Evolutionary conservation across 1,140 invertebrate genomes (phyloP), one percentile per base, ranked within the genome.

Genomic region (Drosophila teissieri): DNA sequence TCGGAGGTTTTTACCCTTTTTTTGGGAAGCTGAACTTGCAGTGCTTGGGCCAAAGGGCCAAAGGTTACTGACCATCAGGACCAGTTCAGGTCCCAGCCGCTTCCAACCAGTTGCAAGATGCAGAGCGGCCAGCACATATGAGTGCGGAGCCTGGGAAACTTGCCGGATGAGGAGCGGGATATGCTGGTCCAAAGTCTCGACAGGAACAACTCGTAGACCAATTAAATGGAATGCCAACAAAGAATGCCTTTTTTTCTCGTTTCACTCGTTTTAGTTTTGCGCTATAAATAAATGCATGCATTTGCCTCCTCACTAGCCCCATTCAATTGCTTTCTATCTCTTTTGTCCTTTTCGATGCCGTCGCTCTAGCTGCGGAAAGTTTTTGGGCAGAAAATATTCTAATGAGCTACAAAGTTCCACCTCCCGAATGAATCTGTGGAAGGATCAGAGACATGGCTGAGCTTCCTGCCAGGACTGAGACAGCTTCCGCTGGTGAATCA

Each of bases 131-230:
- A 31, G 10, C 31, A 31, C 7, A 31, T 31, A 31, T 31, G 31
- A 31, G 31, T 31, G 31, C 31, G 31, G 73, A 64, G 79, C 83
- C 79, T 83, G 84, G 84, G 79, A 78, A 86, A 79, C 45, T 74
- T 37, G 22, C 49, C 45, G 63, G 34, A 27, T 68, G 53, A 15
- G 70, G 34, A 58, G 15, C 22, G 19, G 19, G 45, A 52, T 70
- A 45, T 70, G 75, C 56, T 57, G 55, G 55, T 45, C n/a, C 40
- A 40, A 40, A 57, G 73, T 67, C 64, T 82, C 54, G 75, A 83
- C 79, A 86, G 83, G 70, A 84, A 81, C 77, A 78, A 85, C 73
- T 84, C 79, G 81, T 77, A 85, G 81, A 83, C 83, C 84, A 88
- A 88, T 89, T 88, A 89, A 83, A 89, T 77, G 72, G 67, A 83